phyloP scores from a whole-genome alignment of 2,797 vertebrate species.

The Corythornis leucogaster region DNA sequence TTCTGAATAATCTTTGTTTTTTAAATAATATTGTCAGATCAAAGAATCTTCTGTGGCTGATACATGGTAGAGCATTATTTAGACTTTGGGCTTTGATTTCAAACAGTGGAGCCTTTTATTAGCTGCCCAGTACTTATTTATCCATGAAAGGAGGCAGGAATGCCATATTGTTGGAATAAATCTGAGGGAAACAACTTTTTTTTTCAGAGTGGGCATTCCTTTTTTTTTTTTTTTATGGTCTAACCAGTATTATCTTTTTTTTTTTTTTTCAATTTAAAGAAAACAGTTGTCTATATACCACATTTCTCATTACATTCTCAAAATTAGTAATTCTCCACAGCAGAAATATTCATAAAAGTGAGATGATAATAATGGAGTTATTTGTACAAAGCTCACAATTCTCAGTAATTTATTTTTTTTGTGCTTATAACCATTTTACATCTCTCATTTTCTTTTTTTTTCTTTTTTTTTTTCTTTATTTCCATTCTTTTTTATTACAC shows the following conservation, averaged over 20 bases:
- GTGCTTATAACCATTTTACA: slow-evolving; percentile 6
- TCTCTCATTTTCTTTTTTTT: slow-evolving; percentile 5
- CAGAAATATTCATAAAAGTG: neutral
- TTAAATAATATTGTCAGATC: neutral
- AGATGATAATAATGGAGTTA: neutral
- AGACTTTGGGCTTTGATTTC: neutral
- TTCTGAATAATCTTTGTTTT: neutral
- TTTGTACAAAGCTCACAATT: neutral
- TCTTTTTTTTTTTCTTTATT: neutral
- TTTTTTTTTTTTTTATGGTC: neutral
- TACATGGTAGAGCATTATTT: neutral
- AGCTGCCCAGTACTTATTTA: neutral
- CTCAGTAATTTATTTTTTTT: neutral
- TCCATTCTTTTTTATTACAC: slow-evolving; percentile 1
- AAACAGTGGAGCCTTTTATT: neutral
- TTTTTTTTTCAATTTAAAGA: neutral
- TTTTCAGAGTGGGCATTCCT: neutral
- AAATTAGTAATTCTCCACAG: neutral
- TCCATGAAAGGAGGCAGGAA: neutral
- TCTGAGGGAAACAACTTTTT: neutral
- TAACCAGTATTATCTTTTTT: rapidly evolving
- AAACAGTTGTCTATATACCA: neutral
- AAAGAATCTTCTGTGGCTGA: neutral
- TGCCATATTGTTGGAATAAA: neutral
- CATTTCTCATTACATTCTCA: neutral